Conservation (phyloP, 2,888 invertebrate genomes). For the Tachina lurida region DNA sequence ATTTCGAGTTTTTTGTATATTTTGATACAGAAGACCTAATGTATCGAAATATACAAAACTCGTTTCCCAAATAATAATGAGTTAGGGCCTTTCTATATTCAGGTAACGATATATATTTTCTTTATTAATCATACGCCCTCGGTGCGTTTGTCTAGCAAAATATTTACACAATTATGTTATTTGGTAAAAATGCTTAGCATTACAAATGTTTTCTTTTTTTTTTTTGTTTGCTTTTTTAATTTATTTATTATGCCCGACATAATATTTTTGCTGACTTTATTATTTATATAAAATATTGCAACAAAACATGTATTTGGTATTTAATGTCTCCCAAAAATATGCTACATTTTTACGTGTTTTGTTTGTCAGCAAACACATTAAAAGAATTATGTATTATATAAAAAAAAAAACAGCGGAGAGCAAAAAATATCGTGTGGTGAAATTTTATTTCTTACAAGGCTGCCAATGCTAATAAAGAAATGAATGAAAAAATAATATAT, state of each 20-base stretch:
- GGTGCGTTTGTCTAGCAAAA: neutral
- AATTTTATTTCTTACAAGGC: no score
- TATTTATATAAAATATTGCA: constrained; percentile 14
- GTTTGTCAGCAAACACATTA: constrained; percentile 49
- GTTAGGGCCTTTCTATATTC: neutral
- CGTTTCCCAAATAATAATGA: no score
- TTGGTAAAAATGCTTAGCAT: no score
- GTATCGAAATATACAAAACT: no score
- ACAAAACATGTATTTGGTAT: constrained; percentile 8
- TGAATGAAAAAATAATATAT: no score
- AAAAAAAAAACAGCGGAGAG: neutral
- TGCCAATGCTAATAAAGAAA: no score
- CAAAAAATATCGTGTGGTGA: neutral
- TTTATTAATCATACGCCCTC: neutral
- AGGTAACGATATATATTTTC: neutral
- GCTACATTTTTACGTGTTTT: constrained; percentile 62
- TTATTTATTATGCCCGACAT: constrained; percentile 50
- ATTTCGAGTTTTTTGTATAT: no score
- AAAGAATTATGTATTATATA: constrained; percentile 8
- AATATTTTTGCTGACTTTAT: constrained; percentile 46
- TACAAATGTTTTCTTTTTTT: neutral
- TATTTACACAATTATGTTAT: neutral
- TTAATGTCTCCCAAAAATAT: constrained; percentile 45
- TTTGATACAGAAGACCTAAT: no score
- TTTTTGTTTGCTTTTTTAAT: constrained; percentile 26